Evolutionary conservation across 1,140 invertebrate species (phyloP).

Genomic region (Agrilus planipennis): DNA sequence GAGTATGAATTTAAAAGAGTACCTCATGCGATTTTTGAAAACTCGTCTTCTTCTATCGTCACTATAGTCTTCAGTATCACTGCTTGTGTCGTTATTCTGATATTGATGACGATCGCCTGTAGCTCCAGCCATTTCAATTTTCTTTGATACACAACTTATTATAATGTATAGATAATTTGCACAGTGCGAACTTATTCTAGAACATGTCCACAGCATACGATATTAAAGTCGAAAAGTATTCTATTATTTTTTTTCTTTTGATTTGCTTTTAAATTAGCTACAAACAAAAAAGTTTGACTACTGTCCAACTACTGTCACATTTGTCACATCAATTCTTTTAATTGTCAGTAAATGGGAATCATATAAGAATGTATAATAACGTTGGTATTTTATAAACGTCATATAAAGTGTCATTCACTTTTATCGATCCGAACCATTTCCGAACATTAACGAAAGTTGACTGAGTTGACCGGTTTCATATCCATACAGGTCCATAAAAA

Average conservation of each 20-base stretch:
- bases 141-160: constrained; percentile 27
- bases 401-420: too few species aligned
- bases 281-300: too few species aligned
- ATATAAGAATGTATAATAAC: background rate
- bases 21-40: constrained; percentile 54
- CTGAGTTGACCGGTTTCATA: too few species aligned
- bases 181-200: constrained; percentile 21
- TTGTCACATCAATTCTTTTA: background rate
- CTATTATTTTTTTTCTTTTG: background rate
- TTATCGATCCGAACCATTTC: too few species aligned
- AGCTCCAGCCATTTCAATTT: constrained; percentile 30
- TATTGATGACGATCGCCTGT: constrained; percentile 27
- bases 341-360: background rate
- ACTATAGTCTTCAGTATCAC: constrained; percentile 58
- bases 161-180: constrained; percentile 27
- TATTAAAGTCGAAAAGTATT: too few species aligned
- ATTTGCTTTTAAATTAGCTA: background rate
- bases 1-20: constrained; percentile 2
- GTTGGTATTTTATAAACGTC: too few species aligned
- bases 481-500: too few species aligned
- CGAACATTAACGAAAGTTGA: too few species aligned
- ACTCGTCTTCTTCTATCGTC: constrained; percentile 50
- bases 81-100: constrained; percentile 47
- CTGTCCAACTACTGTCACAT: background rate
- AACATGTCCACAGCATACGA: constrained; percentile 25